Evolutionary conservation across 2,113 vertebrate species (phyloP).

Genomic region (Lycaon pictus): DNA sequence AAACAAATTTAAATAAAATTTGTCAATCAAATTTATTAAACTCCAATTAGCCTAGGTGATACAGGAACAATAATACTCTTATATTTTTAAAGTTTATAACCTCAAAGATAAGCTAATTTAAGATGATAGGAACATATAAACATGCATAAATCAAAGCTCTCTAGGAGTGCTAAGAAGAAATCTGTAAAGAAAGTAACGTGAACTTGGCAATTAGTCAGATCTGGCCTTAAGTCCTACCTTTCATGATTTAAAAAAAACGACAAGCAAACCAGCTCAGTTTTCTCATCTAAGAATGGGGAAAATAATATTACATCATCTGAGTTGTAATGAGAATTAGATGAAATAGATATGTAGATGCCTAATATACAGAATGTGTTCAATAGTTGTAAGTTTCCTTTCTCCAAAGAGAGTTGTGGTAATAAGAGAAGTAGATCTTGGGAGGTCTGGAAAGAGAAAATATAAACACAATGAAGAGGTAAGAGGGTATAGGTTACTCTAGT

Average conservation of each 20-base stretch:
- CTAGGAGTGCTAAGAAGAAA: neutral
- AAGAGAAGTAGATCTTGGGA: neutral
- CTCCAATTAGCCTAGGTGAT: neutral
- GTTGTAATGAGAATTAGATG: neutral
- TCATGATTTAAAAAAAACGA: neutral
- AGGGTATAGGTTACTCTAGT: neutral
- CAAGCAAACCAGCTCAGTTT: neutral
- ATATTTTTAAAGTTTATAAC: neutral
- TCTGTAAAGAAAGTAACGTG: neutral
- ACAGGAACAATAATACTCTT: neutral
- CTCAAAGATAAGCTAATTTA: neutral
- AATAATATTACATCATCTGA: neutral
- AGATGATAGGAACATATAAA: neutral
- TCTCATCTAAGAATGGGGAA: neutral
- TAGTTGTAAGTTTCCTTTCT: neutral
- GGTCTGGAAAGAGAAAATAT: neutral
- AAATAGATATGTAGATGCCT: neutral
- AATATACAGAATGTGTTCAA: neutral
- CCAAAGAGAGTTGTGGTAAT: neutral
- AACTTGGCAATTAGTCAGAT: neutral
- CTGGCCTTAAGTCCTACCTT: neutral
- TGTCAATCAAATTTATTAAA: conserved; percentile 18
- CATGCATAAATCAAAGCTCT: neutral
- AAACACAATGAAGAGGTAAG: neutral
- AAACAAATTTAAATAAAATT: conserved; percentile 10